phyloP scores from a whole-genome alignment of 2,888 invertebrate species.

The Creontiades dilutus region DNA sequence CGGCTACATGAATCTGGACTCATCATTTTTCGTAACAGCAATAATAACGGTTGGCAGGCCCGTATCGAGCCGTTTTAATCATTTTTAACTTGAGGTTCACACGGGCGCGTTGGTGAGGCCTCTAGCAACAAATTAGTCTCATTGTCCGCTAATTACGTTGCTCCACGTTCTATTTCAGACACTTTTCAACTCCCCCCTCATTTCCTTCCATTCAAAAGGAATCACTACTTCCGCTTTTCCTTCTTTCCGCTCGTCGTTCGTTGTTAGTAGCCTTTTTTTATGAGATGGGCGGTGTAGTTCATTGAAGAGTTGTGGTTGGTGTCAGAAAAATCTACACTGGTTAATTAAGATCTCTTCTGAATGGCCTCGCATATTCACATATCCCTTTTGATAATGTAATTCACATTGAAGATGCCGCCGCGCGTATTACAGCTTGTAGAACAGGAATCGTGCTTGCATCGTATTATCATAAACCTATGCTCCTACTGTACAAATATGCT shows the following conservation, averaged over 20 bases:
- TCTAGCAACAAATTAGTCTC: constrained; percentile 69
- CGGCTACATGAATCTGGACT: background rate
- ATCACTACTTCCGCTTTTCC: constrained; percentile 60
- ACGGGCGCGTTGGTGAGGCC: constrained; percentile 37
- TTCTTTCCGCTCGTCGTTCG: background rate
- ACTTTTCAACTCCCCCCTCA: constrained; percentile 56
- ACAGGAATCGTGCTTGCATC: too few species aligned
- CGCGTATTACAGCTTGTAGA: too few species aligned
- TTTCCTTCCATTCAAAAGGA: constrained; percentile 63
- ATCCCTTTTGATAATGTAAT: background rate
- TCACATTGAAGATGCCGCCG: too few species aligned
- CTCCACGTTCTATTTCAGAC: constrained; percentile 70
- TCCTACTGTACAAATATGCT: too few species aligned
- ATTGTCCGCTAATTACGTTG: constrained; percentile 71
- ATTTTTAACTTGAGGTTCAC: constrained; percentile 44
- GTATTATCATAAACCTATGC: too few species aligned
- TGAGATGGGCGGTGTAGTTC: constrained; percentile 15
- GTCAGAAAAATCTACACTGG: constrained; percentile 26
- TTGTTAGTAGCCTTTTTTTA: background rate
- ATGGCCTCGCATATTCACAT: background rate
- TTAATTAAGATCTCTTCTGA: constrained; percentile 7
- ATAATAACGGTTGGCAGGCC: constrained; percentile 18
- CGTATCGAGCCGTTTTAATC: constrained; percentile 45
- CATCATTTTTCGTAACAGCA: constrained; percentile 13
- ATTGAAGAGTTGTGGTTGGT: background rate